Evolutionary conservation across 2,113 vertebrate species (phyloP).

Genomic region (Camarhynchus parvulus): DNA sequence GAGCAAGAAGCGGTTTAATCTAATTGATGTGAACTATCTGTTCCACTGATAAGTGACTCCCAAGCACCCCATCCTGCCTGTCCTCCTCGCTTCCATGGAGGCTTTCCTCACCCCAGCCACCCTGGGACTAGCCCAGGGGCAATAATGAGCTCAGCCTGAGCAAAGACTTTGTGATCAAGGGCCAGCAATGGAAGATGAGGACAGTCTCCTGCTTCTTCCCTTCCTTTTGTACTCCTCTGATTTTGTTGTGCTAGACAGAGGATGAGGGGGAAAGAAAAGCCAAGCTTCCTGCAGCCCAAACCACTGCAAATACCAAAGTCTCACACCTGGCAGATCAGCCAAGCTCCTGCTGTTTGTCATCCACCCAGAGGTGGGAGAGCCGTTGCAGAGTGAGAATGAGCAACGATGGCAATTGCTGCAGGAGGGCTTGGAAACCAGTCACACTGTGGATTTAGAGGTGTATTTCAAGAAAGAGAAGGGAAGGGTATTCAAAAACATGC

Average conservation of each 20-base stretch:
- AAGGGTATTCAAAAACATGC: background rate
- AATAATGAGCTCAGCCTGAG: background rate
- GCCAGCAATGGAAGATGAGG: background rate
- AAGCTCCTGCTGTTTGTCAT: background rate
- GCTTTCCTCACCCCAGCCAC: background rate
- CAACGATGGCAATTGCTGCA: background rate
- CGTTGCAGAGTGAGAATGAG: background rate
- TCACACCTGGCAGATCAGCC: background rate
- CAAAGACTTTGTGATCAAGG: background rate
- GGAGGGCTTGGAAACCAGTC: background rate
- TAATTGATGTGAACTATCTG: background rate
- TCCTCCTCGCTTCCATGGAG: background rate
- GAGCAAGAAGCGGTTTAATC: background rate
- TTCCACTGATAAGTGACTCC: background rate
- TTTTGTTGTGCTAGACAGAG: background rate
- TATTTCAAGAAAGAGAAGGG: background rate
- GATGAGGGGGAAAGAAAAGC: background rate
- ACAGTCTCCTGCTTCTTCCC: background rate
- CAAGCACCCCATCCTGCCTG: fast-evolving
- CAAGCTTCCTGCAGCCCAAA: background rate
- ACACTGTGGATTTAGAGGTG: background rate
- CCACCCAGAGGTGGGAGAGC: fast-evolving
- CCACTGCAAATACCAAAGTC: background rate
- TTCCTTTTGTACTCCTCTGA: background rate
- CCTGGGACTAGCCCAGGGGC: background rate